Base-by-base conservation (phyloP, 2,888 invertebrate genomes). In the Volucella inanis region DNA sequence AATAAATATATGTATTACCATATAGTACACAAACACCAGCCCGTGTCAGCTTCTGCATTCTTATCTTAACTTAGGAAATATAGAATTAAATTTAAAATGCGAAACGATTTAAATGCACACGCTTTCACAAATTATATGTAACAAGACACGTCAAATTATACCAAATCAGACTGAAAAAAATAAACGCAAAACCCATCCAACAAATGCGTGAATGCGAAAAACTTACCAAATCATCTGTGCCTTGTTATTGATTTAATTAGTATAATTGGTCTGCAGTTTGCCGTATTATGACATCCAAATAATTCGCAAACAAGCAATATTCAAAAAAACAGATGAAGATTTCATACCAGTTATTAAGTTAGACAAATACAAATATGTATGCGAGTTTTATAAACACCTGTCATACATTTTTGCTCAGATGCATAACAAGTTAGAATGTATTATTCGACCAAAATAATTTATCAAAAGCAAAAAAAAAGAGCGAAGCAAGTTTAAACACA, bases 61-160 rank as follows among this genome's bases (percentile, higher is more conserved):
- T 31, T 31, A 6, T 6, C 31, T 31, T 6, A 31, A 31, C 31
- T 31, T 6, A 31, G 31, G 31, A 6, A 6, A 6, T 31, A 31
- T 31, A 6, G 6, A 31, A 31, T 31, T 31, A 31, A 31, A 31
- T 31, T 31, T 6, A 31, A 31, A 31, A 6, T 31, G 31, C 31
- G 6, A 31, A 31, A 31, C 6, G 6, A 31, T 31, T 31, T 74
- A 74, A 64, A 47, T 74, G 64, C 74, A 74, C 64, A 64, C 9
- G 12, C 74, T 74, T 74, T 74, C 74, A 39, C 74, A 64, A 47
- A 74, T 74, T 74, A 62, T 38, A n/a, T 57, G 39, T 59, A 41
- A 18, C 59, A 59, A 43, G 43, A 12, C 6, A 57, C 6, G 41
- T 1, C 18, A 9, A 14, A 14, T 11, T 59, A 18, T 39, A 43